Evolutionary conservation across 1,140 invertebrate genomes (phyloP).

Genomic region (Drosophila malerkotliana): DNA sequence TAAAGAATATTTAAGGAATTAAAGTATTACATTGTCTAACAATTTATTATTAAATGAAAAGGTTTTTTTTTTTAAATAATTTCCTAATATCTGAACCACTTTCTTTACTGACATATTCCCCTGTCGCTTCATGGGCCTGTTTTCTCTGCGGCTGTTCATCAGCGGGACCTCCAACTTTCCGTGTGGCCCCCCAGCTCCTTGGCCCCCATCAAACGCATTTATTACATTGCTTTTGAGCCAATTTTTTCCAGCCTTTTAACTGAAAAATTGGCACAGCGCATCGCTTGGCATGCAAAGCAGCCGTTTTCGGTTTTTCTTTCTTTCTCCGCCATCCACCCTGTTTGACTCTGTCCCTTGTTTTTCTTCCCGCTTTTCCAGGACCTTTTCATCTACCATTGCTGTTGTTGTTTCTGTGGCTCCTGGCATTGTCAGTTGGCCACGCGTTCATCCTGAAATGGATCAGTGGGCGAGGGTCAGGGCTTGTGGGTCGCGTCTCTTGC

Average conservation of each 20-base stretch:
- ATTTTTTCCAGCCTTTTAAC: conserved; percentile 70
- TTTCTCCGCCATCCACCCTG: background rate
- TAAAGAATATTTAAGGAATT: too few species aligned
- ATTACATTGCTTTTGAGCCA: conserved; percentile 75
- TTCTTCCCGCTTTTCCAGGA: conserved; percentile 1
- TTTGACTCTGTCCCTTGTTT: conserved; percentile 6
- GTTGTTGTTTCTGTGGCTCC: conserved; percentile 47
- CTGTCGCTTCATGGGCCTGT: conserved; percentile 37
- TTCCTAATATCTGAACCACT: background rate
- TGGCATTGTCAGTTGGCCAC: conserved; percentile 79
- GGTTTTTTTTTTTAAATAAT: background rate
- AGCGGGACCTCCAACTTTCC: conserved; percentile 27
- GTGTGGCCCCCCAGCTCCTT: background rate
- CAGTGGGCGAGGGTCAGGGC: conserved; percentile 28
- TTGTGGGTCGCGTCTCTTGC: conserved; percentile 20
- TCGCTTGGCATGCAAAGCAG: conserved; percentile 77
- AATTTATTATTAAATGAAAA: too few species aligned
- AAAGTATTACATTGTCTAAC: background rate
- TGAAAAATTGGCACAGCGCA: conserved; percentile 77
- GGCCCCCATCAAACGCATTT: conserved; percentile 67
- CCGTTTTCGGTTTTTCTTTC: conserved; percentile 57
- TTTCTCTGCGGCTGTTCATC: conserved; percentile 72
- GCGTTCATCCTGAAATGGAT: conserved; percentile 65
- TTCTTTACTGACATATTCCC: conserved; percentile 29
- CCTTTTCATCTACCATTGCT: conserved; percentile 9